These are phyloP conservation scores for Copidosoma floridanum DNA, from an alignment of 1,140 invertebrate genomes.

Conservation along the genomic window DNA sequence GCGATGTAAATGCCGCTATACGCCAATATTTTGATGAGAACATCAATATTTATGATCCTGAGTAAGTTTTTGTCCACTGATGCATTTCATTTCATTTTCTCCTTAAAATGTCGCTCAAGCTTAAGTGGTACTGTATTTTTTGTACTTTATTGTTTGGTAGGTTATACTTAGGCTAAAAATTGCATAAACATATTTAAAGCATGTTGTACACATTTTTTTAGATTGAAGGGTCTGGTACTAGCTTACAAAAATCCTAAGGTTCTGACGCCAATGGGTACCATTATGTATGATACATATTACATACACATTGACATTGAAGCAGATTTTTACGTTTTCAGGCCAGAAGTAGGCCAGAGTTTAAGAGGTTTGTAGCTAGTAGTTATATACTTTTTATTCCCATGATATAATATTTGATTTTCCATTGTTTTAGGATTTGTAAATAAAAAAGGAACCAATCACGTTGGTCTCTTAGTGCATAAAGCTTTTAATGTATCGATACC, in stretches of 20 bases:
- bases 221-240: slow-evolving; percentile 62
- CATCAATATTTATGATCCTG: slow-evolving; percentile 59
- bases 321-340: slow-evolving; percentile 66
- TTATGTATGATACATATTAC: slow-evolving; percentile 60
- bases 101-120: background rate
- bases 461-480: slow-evolving; percentile 65
- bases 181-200: too few species aligned
- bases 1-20: slow-evolving; percentile 47
- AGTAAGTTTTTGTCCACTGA: slow-evolving; percentile 31
- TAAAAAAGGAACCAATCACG: slow-evolving; percentile 62
- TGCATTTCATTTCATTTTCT: too few species aligned
- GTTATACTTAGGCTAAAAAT: too few species aligned
- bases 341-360: slow-evolving; percentile 49
- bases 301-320: slow-evolving; percentile 64
- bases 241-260: slow-evolving; percentile 65
- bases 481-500: slow-evolving; percentile 67
- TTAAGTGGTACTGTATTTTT: background rate
- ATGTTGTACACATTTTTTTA: slow-evolving; percentile 34
- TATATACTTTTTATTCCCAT: background rate
- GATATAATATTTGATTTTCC: too few species aligned
- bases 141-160: background rate
- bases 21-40: slow-evolving; percentile 57
- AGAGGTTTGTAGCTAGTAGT: slow-evolving; percentile 42
- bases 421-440: slow-evolving; percentile 59
- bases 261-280: slow-evolving; percentile 55